Conservation (phyloP, 2,888 invertebrate species). For the Electrophaes corylata region DNA sequence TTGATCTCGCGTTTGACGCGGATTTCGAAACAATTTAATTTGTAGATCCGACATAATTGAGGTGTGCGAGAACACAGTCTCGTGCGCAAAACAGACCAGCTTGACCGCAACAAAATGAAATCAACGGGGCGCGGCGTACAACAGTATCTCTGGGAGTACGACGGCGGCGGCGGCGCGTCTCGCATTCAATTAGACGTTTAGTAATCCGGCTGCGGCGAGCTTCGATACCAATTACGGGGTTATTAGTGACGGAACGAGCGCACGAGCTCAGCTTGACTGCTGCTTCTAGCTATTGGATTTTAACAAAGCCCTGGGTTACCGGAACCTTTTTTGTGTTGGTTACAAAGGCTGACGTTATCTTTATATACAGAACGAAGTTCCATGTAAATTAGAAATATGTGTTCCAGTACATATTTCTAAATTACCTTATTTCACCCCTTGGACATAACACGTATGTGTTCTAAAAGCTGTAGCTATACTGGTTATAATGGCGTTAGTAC, state of each 20-base stretch:
- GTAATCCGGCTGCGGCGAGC: conserved; percentile 82
- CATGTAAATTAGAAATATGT: too few species aligned
- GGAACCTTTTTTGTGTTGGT: conserved; percentile 19
- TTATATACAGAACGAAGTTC: not conserved
- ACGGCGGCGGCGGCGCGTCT: conserved; percentile 66
- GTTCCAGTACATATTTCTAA: not conserved
- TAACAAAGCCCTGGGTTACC: conserved; percentile 38
- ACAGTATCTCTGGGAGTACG: conserved; percentile 54
- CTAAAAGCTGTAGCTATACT: not conserved
- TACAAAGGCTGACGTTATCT: not conserved
- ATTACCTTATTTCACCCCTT: not conserved
- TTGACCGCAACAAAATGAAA: conserved; percentile 78
- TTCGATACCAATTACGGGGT: conserved; percentile 83
- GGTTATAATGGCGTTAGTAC: conserved; percentile 40
- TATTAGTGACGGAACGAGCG: conserved; percentile 78
- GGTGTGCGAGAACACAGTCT: conserved; percentile 58
- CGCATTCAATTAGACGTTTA: conserved; percentile 84
- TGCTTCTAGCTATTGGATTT: conserved; percentile 49
- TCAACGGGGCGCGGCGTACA: conserved; percentile 42
- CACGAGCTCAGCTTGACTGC: conserved; percentile 53
- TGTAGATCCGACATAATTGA: conserved; percentile 71
- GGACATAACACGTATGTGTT: not conserved
- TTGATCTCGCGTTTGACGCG: conserved; percentile 68
- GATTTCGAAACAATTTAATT: conserved; percentile 73
- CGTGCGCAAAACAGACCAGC: conserved; percentile 74